A percentile compares a stretch with the other conserved stretches of the same genome.
Conservation (phyloP, 1,140 invertebrate genomes). For the Calephelis virginiensis region DNA sequence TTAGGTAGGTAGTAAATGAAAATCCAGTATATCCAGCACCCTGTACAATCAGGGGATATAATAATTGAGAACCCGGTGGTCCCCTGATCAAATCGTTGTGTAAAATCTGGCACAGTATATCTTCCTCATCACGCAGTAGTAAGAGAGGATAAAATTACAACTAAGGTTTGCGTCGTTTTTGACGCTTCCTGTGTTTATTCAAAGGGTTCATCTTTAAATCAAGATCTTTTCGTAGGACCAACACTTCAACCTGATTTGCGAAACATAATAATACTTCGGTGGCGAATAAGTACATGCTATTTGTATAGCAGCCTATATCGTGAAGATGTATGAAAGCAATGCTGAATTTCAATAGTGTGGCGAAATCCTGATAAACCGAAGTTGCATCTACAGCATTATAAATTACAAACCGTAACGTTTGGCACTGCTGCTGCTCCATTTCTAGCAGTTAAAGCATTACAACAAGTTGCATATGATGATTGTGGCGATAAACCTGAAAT, state of each 20-base stretch:
- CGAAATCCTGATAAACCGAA: no score
- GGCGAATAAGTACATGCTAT: conserved; percentile 24
- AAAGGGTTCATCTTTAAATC: conserved; percentile 24
- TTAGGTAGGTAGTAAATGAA: no score
- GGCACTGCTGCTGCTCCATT: conserved; percentile 27
- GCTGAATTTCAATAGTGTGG: conserved; percentile 10
- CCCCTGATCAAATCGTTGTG: no score
- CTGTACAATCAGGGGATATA: no score
- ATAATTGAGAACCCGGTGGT: no score
- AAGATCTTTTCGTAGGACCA: conserved; percentile 30
- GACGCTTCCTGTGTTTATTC: conserved; percentile 1
- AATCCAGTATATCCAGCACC: no score
- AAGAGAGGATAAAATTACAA: conserved; percentile 27
- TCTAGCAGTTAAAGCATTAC: conserved; percentile 29
- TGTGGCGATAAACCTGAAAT: conserved; percentile 18
- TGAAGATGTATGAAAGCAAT: conserved; percentile 32
- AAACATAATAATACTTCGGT: conserved; percentile 25
- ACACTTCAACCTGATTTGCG: conserved; percentile 28
- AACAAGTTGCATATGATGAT: conserved; percentile 26
- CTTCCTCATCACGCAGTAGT: conserved; percentile 31
- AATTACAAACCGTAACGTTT: no score
- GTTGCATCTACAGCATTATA: no score
- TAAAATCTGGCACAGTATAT: conserved; percentile 17
- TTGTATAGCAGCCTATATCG: conserved; percentile 22
- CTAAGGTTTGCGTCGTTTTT: conserved; percentile 28